These are phyloP conservation scores for Dermatemys mawii DNA, from an alignment of 2,113 vertebrate genomes.

Conservation along the genomic window DNA sequence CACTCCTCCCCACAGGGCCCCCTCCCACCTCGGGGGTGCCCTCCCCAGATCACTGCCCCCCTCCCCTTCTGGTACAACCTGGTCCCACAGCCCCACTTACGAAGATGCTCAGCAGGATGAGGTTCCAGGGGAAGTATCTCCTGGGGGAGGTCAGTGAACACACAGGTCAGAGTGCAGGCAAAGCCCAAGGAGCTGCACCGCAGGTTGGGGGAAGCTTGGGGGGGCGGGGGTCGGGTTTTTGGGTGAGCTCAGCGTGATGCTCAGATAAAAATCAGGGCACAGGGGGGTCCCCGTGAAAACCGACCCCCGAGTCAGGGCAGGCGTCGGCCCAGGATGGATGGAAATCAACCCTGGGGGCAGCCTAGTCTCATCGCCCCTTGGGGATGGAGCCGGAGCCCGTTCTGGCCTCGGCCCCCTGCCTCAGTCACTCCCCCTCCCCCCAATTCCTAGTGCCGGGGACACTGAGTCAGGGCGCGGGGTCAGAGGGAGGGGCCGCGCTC, in stretches of 20 bases:
- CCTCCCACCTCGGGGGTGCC: background rate
- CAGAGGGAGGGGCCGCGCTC: background rate
- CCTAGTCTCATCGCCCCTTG: accelerated
- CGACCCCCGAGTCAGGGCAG: background rate
- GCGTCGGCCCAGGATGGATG: accelerated
- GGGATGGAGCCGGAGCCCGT: background rate
- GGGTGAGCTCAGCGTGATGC: too few relatives aligned
- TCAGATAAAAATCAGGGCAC: too few relatives aligned
- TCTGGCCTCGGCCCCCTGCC: background rate
- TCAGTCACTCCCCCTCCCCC: accelerated
- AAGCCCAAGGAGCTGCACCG: background rate
- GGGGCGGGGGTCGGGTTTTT: background rate
- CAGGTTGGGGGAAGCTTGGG: background rate
- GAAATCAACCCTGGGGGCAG: background rate
- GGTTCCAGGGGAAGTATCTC: constrained; percentile 94
- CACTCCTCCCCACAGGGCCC: background rate
- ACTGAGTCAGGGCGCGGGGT: background rate
- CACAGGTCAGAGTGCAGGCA: accelerated
- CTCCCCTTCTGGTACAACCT: background rate
- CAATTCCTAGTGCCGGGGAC: background rate
- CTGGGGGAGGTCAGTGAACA: constrained; percentile 64
- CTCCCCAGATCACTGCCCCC: background rate
- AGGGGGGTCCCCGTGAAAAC: background rate
- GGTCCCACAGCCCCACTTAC: constrained; percentile 80
- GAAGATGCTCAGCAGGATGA: constrained; percentile 89